Percentiles rank a stretch among this genome's conserved stretches.
These are phyloP conservation scores for Tribolium freemani DNA, from an alignment of 2,888 invertebrate species.

Conservation along the genomic window DNA sequence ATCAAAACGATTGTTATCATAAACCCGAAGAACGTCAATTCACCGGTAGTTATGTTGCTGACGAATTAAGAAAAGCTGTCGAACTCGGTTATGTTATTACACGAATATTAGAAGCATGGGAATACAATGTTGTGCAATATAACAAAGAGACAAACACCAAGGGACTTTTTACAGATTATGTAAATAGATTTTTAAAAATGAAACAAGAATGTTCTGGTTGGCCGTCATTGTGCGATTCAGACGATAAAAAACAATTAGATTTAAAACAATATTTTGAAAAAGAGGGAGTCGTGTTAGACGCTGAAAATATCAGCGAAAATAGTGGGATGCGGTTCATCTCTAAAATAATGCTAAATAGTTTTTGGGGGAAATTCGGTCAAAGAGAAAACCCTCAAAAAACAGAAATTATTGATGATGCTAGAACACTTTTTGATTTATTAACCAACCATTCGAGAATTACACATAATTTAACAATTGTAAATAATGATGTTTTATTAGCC, in stretches of 20 bases:
- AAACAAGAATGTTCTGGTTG: conserved; percentile 56
- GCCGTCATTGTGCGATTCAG: conserved; percentile 49
- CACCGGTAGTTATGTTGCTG: conserved; percentile 60
- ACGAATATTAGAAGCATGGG: conserved; percentile 58
- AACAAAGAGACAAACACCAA: conserved; percentile 44
- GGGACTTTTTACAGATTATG: conserved; percentile 58
- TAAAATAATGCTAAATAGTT: conserved; percentile 52
- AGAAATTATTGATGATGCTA: conserved; percentile 24
- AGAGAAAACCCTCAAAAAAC: conserved; percentile 38
- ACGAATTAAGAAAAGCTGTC: conserved; percentile 59
- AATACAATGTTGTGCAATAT: conserved; percentile 59
- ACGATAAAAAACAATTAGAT: conserved; percentile 44
- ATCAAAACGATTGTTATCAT: conserved; percentile 51
- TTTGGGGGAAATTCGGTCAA: conserved; percentile 49
- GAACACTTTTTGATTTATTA: not conserved
- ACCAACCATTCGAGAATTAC: not conserved
- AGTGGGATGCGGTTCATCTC: not conserved
- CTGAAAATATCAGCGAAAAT: not conserved
- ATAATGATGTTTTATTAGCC: not conserved
- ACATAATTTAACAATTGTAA: no score
- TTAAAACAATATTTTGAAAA: not conserved
- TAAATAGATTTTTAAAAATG: conserved; percentile 58
- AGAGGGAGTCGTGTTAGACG: not conserved
- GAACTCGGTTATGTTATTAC: conserved; percentile 46
- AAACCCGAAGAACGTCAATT: conserved; percentile 37